Evolutionary conservation across 2,888 invertebrate species (phyloP), one percentile per base, ranked within the genome.

Genomic region (Zaprionus obscuricornis): DNA sequence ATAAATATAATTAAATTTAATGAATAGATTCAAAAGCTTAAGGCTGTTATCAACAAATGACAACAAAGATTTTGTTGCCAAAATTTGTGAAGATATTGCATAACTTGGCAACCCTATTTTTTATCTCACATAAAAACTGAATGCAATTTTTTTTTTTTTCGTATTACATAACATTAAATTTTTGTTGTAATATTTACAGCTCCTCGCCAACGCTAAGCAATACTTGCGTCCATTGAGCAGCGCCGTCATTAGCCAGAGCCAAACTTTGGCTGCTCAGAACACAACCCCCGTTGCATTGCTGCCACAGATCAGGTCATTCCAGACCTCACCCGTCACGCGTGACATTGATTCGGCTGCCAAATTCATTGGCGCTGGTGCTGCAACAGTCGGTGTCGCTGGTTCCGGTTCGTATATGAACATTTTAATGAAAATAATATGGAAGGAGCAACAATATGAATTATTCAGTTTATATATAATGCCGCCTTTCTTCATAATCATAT

Each of bases 301-400:
- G 89, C 93, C 94, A 87, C 92, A 93, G 86, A 92, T 94, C 77
- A 94, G 96, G 90, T 93, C 93, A 91, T 94, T 97, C 93, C 96
- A 97, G 92, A 97, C 97, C 87, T 94, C 96, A 84, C 92, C 95
- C 76, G 94, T 96, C 85, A 94, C 95, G 85, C 95, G 96, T 91
- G 99, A 99, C 92, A 99, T 99, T 93, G 99, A 99, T 93, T 98
- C 98, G 77, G 99, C 99, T 89, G 99, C 99, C 91, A 99, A 99
- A 93, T 99, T 98, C 92, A 99, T 99, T 92, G 99, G 99, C 91
- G 98, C 99, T 92, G 99, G 99, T 90, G 99, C 99, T 90, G 99
- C 99, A 91, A 99, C 99, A 91, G 99, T 99, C 86, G 99, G 99
- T 93, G 99, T 98, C 85, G 99, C 99, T 89, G 99, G 99, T 90